Base-by-base conservation (phyloP, 2,113 vertebrate species). In the Octodon degus region DNA sequence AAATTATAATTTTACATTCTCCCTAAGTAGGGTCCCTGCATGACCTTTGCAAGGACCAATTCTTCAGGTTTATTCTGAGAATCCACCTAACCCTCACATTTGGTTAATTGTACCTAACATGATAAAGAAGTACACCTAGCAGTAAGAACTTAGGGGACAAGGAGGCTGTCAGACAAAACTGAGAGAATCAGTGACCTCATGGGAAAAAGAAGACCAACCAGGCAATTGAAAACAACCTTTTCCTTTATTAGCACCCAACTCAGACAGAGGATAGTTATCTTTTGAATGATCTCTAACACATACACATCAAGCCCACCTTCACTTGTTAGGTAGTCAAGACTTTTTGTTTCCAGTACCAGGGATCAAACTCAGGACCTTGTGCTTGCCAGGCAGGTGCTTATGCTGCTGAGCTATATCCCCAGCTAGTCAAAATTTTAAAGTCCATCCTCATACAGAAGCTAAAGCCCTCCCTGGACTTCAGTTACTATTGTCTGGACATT, bases 121-220 rank as follows among this genome's bases (percentile, higher is more conserved):
- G 55, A 72, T 60, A 65, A 86, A 86, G 82, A 24, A 17, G 32
- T 32, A 72, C 16, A 86, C 13, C 16, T 34, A 88, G 40, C 32
- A 30, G 77, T 62, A 17, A 32, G 47, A 96, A 67, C 25, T 40
- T 84, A 68, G 84, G 47, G 10, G 65, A 90, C 55, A 50, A 82
- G 91, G 37, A 93, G 82, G 27, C 40, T 88, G 0, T 30, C 68
- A 89, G 68, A 92, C 43, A 80, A 86, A 96, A 89, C 62, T 84
- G 34, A 72, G 68, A 89, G 27, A 82, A 34, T 77, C 60, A 77
- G 12, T 40, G 91, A 76, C 30, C 12, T 93, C 30, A 76, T 62
- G 77, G 77, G 70, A 92, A 88, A 88, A 37, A 65, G 5, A 89
- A 65, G 25, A 50, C 74, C 32, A 43, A 74, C 62, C n/a, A 86